These are phyloP conservation scores for Alitta virens DNA, from an alignment of 2,888 invertebrate species.

Conservation along the genomic window DNA sequence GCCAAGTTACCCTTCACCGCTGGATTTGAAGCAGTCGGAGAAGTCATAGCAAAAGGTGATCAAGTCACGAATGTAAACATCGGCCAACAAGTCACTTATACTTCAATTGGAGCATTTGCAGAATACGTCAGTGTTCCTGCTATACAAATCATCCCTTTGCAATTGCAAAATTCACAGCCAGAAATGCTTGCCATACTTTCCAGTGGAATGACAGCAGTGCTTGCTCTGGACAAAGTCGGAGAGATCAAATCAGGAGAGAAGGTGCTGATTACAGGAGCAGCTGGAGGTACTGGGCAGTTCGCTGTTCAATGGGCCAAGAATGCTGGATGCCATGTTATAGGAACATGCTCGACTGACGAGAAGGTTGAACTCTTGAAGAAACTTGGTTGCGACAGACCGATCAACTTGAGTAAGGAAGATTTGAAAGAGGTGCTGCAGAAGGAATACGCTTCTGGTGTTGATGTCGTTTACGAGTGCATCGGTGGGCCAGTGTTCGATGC, in stretches of 20 bases:
- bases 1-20: constrained; percentile 41
- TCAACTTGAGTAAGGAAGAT: constrained; percentile 51
- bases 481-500: constrained; percentile 51
- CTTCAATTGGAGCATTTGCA: constrained; percentile 43
- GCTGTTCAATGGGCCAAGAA: constrained; percentile 50
- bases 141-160: constrained; percentile 37
- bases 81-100: constrained; percentile 49
- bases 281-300: constrained; percentile 49
- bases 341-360: constrained; percentile 49
- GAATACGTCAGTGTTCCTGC: constrained; percentile 49
- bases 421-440: constrained; percentile 41
- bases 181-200: constrained; percentile 45
- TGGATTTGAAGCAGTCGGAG: constrained; percentile 50
- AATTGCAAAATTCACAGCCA: constrained; percentile 40
- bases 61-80: constrained; percentile 29
- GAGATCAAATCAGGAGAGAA: constrained; percentile 44
- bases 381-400: constrained; percentile 26
- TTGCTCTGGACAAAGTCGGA: constrained; percentile 51
- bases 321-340: constrained; percentile 51
- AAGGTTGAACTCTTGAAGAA: constrained; percentile 46
- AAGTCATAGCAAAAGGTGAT: constrained; percentile 37
- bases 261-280: constrained; percentile 46
- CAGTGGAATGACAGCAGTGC: constrained; percentile 52
- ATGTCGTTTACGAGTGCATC: constrained; percentile 52
- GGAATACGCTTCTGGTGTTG: constrained; percentile 51